Percentiles rank a stretch among this genome's conserved stretches.
Conservation (phyloP, 2,888 invertebrate species). For the Atrina japonica region DNA sequence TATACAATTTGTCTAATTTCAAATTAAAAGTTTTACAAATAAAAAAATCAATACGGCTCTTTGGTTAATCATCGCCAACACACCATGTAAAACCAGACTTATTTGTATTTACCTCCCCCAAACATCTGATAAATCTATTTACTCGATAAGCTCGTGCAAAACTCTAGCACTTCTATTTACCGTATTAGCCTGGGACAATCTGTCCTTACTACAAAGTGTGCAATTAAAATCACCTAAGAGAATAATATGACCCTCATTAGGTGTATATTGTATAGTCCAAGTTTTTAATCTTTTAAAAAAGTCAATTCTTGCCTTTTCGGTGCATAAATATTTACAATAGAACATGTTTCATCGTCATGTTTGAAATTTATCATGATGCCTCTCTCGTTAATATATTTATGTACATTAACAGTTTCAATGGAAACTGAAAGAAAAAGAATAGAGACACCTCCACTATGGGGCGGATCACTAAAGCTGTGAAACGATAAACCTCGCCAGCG, state of each 20-base stretch:
- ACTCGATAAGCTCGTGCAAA: neutral
- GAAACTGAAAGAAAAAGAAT: too few relatives aligned
- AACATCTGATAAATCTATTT: neutral
- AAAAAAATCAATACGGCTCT: conserved; percentile 5
- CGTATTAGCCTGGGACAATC: neutral
- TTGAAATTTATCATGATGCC: neutral
- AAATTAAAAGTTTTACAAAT: neutral
- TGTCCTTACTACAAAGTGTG: neutral
- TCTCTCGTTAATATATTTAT: neutral
- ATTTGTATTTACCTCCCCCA: conserved; percentile 1
- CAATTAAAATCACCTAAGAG: neutral
- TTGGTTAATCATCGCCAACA: neutral
- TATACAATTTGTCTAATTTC: neutral
- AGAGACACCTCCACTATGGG: too few relatives aligned
- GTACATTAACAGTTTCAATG: neutral
- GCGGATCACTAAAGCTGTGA: too few relatives aligned
- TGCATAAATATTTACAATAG: conserved; percentile 1
- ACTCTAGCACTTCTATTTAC: neutral
- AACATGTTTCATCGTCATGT: conserved; percentile 1
- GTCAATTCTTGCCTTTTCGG: neutral
- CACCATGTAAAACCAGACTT: conserved; percentile 4
- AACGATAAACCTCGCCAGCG: too few relatives aligned
- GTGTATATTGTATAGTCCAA: neutral
- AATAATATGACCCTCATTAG: neutral
- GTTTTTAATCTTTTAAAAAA: conserved; percentile 8